These are phyloP conservation scores for Aporophyla nigra DNA, from an alignment of 2,888 invertebrate species.

Conservation along the genomic window DNA sequence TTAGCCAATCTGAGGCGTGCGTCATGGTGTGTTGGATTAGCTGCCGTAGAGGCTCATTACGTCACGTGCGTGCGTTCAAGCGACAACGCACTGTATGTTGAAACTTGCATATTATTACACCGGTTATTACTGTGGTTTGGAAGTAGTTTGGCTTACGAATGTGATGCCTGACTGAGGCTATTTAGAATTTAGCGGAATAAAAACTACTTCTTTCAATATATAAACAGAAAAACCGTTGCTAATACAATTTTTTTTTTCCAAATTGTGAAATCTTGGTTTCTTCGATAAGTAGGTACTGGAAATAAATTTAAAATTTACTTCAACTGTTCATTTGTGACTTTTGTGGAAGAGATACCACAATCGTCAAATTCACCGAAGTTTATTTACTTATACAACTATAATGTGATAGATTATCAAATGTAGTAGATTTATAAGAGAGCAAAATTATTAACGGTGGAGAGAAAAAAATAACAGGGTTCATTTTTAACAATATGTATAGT, in stretches of 20 bases:
- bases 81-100: neutral
- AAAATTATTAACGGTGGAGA: too few relatives aligned
- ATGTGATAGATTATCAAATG: neutral
- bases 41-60: conserved; percentile 23
- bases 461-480: too few relatives aligned
- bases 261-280: too few relatives aligned
- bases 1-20: conserved; percentile 43
- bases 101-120: neutral
- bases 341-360: neutral
- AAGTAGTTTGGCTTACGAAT: neutral
- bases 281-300: too few relatives aligned
- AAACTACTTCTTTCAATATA: too few relatives aligned
- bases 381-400: neutral
- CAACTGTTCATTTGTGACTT: neutral
- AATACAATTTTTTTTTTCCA: neutral
- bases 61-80: conserved; percentile 17
- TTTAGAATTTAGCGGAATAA: neutral
- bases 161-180: neutral
- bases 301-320: neutral
- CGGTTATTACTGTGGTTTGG: neutral
- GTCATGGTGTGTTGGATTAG: conserved; percentile 46
- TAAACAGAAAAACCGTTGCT: neutral
- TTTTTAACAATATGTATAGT: too few relatives aligned
- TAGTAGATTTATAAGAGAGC: neutral
- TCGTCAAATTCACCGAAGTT: neutral